These are phyloP conservation scores for Gobio occitaniae DNA, from an alignment of 2,797 vertebrate species.

Conservation along the genomic window DNA sequence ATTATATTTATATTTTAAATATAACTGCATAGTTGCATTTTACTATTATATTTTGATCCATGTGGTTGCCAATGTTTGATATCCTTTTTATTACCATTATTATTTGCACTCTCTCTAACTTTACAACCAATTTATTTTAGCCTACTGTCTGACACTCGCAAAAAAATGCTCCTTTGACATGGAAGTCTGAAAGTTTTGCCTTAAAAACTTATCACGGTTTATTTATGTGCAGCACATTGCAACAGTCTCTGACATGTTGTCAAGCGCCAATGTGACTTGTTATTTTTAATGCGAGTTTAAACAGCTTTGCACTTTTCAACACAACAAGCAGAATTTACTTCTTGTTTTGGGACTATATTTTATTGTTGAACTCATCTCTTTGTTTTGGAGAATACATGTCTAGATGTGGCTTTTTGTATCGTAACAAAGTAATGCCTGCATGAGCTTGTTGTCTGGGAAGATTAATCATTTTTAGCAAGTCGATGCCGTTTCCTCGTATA, in stretches of 20 bases:
- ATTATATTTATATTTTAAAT: neutral
- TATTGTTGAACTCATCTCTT: neutral
- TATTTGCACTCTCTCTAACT: neutral
- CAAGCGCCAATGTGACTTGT: conserved; percentile 15
- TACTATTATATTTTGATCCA: neutral
- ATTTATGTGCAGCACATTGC: conserved; percentile 1
- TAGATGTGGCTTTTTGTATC: conserved; percentile 4
- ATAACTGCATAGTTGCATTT: neutral
- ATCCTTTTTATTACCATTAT: neutral
- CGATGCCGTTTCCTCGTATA: neutral
- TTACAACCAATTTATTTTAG: no score
- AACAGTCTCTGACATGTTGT: conserved; percentile 4
- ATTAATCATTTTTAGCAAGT: conserved; percentile 7
- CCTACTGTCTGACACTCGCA: no score
- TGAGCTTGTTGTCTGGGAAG: neutral
- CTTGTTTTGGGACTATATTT: conserved; percentile 5
- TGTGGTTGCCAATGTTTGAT: no score
- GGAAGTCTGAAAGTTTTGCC: neutral
- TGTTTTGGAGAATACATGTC: neutral
- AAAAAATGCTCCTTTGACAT: neutral
- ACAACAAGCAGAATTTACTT: neutral
- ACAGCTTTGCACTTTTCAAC: conserved; percentile 9
- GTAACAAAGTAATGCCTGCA: neutral
- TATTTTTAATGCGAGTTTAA: conserved; percentile 29
- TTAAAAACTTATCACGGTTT: neutral